Conservation (phyloP, 1,140 invertebrate species). For the Drosophila kanapiae region DNA sequence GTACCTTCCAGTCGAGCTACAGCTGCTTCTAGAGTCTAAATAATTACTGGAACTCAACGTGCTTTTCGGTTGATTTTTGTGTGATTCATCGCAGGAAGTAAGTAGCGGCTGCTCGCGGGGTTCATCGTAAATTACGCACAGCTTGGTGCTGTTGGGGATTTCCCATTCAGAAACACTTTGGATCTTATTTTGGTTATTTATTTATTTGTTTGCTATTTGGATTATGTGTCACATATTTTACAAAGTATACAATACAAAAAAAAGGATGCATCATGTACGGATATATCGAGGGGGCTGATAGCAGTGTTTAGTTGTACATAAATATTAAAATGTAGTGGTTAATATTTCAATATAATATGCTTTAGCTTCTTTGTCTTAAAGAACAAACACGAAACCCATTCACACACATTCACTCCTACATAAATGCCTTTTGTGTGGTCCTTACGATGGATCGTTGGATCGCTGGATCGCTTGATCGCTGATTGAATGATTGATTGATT, state of each 20-base stretch:
- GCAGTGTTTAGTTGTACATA: conserved; percentile 71
- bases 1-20: not conserved
- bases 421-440: conserved; percentile 53
- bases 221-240: conserved; percentile 73
- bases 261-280: conserved; percentile 24
- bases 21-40: not conserved
- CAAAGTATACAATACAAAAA: conserved; percentile 78
- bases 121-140: not conserved
- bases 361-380: conserved; percentile 41
- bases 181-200: conserved; percentile 49
- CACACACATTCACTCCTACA: conserved; percentile 51
- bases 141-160: not conserved
- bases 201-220: conserved; percentile 68
- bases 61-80: not conserved
- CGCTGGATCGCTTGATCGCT: conserved; percentile 17
- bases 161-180: not conserved
- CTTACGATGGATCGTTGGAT: not conserved
- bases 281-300: conserved; percentile 23
- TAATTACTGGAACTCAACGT: not conserved
- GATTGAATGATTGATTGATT: conserved; percentile 41
- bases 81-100: conserved; percentile 2
- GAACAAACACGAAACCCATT: conserved; percentile 43
- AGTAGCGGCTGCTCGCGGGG: too few species aligned
- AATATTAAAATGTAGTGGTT: conserved; percentile 74
- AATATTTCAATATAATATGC: conserved; percentile 61